A percentile compares a stretch with the other conserved stretches of the same genome.
Evolutionary conservation across 2,888 invertebrate species (phyloP).

Genomic region (Lamellibrachia satsuma): DNA sequence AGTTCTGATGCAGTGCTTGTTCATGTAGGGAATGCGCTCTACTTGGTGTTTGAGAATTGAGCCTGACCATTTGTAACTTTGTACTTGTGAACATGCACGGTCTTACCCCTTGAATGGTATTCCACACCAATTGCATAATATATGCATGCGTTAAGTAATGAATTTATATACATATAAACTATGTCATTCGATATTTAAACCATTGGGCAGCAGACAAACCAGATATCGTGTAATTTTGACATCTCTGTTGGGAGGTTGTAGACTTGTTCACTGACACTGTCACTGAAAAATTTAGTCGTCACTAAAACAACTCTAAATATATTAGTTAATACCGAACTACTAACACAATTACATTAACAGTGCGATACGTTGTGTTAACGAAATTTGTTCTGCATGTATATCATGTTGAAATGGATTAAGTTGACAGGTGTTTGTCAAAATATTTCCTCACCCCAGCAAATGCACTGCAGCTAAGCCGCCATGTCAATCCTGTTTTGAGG

Average conservation of each 20-base stretch:
- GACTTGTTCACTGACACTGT: neutral
- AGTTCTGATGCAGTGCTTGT: neutral
- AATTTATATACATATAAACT: neutral
- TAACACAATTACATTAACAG: neutral
- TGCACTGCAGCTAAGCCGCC: constrained; percentile 62
- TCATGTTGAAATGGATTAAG: neutral
- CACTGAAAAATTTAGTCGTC: neutral
- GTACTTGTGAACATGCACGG: neutral
- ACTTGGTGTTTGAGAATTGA: neutral
- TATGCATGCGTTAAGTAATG: neutral
- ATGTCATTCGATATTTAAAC: neutral
- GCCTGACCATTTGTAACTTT: neutral
- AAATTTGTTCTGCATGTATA: neutral
- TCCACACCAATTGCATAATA: neutral
- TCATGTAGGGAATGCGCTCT: neutral
- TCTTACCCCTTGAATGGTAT: neutral
- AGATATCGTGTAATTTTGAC: neutral
- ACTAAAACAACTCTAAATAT: neutral
- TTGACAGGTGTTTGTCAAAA: constrained; percentile 21
- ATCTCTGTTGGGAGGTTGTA: neutral
- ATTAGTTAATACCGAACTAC: constrained; percentile 1
- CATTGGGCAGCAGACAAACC: neutral
- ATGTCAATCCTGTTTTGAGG: constrained; percentile 42
- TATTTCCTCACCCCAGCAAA: constrained; percentile 53
- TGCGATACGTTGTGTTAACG: neutral